A percentile compares a stretch with the other conserved stretches of the same genome.
Evolutionary conservation across 37 sponge, comb jelly and placozoan species (phyloP).

Genomic region (Aplysina aerophoba): DNA sequence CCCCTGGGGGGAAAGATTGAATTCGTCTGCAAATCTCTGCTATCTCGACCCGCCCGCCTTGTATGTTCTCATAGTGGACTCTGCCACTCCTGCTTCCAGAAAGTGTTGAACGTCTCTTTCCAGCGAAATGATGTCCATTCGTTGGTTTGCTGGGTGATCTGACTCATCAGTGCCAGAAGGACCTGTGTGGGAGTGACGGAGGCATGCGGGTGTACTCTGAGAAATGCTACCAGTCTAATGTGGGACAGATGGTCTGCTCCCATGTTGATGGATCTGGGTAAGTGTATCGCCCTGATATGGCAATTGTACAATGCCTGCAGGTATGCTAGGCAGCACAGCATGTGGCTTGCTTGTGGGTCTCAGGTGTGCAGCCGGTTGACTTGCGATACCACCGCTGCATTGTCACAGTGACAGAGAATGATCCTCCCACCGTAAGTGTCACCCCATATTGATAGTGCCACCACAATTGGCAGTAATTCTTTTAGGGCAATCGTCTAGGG

Average conservation of each 20-base stretch:
- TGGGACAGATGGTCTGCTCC: conserved; percentile 33
- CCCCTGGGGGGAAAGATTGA: too few species aligned
- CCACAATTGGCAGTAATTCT: background rate
- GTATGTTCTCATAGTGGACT: too few species aligned
- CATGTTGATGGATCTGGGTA: conserved; percentile 3
- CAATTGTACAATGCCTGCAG: conserved; percentile 10
- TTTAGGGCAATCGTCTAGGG: conserved; percentile 20
- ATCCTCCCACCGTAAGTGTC: background rate
- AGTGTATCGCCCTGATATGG: conserved; percentile 11
- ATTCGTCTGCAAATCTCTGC: too few species aligned
- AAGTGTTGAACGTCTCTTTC: conserved; percentile 16
- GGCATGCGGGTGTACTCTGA: conserved; percentile 1
- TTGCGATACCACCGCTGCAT: background rate
- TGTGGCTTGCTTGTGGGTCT: conserved; percentile 1
- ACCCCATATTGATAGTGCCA: conserved; percentile 5
- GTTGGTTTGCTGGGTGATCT: background rate
- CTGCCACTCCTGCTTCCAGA: conserved; percentile 26
- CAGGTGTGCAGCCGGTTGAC: background rate
- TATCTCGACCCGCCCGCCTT: too few species aligned
- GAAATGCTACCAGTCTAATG: background rate
- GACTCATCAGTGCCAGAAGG: background rate
- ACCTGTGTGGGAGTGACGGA: conserved; percentile 13
- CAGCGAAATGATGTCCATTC: conserved; percentile 32
- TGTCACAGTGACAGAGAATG: conserved; percentile 20
- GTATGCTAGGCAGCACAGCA: conserved; percentile 8